Base-by-base conservation (phyloP, 2,113 vertebrate genomes). In the Cranoglanis bouderius region DNA sequence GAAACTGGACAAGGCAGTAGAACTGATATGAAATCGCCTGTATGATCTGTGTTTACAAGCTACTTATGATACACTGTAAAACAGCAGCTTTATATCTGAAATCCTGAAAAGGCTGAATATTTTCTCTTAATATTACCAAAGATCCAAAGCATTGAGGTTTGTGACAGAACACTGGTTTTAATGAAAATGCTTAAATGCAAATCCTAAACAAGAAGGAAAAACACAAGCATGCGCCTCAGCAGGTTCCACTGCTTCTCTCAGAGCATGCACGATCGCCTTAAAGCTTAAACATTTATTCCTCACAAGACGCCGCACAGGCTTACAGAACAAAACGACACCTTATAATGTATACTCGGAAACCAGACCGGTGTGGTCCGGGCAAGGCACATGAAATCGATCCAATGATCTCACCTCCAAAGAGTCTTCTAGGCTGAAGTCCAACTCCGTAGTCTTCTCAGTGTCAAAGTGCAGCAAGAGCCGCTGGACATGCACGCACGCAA, bases 331-430 rank as follows among this genome's bases (percentile, higher is more conserved):
- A 67, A 51, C 32, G 12, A 35, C 9, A 55, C 6, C 16, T 35
- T 13, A 49, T 43, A 55, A 1, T 29, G 32, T 24, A 61, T 40
- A 72, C 18, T 53, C 19, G 24, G 14, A 2, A 65, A 2, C 21
- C 29, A 65, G 78, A 63, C 32, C 81, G 26, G 7, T 63, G 8
- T n/a, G 26, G 26, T n/a, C n/a, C 65, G 13, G 1, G 29, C 19
- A 26, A 67, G 61, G 61, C 46, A 24, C 40, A 19, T 32, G 74
- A 80, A 80, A 40, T 43, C 61, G 32, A 82, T 9, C 29, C 21
- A 70, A 16, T 87, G 32, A 57, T 63, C 90, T 91, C 88, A 91
- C 90, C 90, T 91, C 63, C 21, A 59, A 8, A 53, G 51, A 9
- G 26, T 70, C 26, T 75, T 77, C 80, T 85, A 53, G 57, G 63